These are phyloP conservation scores for Lasioglossum villosulum DNA, from an alignment of 2,888 invertebrate genomes.

Conservation along the genomic window DNA sequence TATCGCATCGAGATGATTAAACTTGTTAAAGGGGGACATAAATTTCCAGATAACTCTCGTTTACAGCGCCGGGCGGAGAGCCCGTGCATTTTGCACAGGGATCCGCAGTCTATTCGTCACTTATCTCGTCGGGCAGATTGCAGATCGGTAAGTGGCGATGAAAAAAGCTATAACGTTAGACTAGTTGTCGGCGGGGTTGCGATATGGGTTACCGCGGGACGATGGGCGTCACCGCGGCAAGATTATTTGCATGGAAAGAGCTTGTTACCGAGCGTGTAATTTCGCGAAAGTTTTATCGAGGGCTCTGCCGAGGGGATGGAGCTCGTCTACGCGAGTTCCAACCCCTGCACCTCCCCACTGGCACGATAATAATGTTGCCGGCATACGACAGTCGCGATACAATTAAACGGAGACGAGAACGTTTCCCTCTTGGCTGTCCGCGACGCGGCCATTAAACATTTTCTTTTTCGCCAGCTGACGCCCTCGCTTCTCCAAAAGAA, in stretches of 20 bases:
- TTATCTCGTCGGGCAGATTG: not conserved
- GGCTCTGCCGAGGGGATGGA: conserved; percentile 31
- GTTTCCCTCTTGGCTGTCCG: conserved; percentile 71
- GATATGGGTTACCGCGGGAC: conserved; percentile 21
- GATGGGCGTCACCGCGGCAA: conserved; percentile 51
- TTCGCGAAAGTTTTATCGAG: conserved; percentile 67
- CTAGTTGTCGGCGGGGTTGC: conserved; percentile 11
- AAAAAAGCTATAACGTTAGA: conserved; percentile 39
- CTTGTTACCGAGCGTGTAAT: conserved; percentile 67
- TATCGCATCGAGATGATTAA: not conserved
- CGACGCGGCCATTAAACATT: conserved; percentile 74
- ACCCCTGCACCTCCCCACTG: not conserved
- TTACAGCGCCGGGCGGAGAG: not conserved
- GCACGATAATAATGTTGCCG: conserved; percentile 60
- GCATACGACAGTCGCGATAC: conserved; percentile 67
- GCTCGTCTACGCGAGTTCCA: conserved; percentile 6
- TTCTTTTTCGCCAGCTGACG: conserved; percentile 68
- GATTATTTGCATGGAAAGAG: conserved; percentile 72
- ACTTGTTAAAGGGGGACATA: not conserved
- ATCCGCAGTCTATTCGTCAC: conserved; percentile 13
- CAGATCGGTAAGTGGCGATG: conserved; percentile 13
- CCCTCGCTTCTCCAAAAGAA: conserved; percentile 25
- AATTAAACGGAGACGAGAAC: conserved; percentile 76
- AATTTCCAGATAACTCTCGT: not conserved
- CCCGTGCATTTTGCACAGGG: not conserved